Conservation (phyloP, 2,797 vertebrate species). For the Lerista edwardsae region DNA sequence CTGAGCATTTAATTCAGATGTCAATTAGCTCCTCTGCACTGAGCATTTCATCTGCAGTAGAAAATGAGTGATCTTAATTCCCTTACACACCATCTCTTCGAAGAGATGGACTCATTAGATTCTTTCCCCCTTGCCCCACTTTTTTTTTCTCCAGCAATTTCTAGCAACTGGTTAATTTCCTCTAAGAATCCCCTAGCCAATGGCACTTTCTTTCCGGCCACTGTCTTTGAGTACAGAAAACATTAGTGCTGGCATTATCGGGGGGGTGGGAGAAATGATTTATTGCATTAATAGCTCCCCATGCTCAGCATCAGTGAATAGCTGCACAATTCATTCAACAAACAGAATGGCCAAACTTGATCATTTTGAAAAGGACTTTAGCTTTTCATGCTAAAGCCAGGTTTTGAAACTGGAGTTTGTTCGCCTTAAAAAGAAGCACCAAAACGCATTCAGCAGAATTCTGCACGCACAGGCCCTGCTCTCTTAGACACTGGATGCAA, state of each 20-base stretch:
- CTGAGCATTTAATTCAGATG: neutral
- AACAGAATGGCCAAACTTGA: neutral
- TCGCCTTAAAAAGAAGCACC: neutral
- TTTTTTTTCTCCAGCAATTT: neutral
- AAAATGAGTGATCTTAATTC: constrained; percentile 7
- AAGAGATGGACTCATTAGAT: neutral
- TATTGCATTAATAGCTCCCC: neutral
- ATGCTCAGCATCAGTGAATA: neutral
- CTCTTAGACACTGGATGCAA: neutral
- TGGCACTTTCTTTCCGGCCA: neutral
- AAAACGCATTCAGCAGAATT: neutral
- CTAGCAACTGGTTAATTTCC: constrained; percentile 12
- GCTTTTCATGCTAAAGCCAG: neutral
- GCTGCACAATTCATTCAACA: neutral
- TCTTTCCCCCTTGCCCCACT: no score
- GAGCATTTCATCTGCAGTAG: neutral
- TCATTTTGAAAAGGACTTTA: neutral
- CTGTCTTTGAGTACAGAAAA: neutral
- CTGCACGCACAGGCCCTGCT: neutral
- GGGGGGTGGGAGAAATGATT: neutral
- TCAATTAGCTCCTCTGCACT: neutral
- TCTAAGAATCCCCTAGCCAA: neutral
- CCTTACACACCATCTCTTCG: neutral
- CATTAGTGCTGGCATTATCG: neutral
- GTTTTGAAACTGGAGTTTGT: neutral